Evolutionary conservation across 2,113 vertebrate genomes (phyloP), one percentile per base, ranked within the genome.

Genomic region (Phasianus colchicus): DNA sequence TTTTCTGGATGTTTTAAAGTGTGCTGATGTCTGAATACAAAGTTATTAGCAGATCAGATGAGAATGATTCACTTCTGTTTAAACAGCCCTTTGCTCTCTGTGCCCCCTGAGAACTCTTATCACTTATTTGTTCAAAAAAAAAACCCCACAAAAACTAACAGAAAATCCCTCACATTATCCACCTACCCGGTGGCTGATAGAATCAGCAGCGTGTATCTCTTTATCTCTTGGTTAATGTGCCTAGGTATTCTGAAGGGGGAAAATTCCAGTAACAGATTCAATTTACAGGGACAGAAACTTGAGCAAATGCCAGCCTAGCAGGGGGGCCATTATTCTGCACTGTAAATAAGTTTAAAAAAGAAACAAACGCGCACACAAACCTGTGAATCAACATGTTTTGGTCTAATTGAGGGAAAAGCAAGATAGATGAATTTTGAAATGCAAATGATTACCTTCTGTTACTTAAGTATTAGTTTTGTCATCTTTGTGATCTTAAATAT

Each of bases 311-410:
- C 98, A 98, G 79, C 67, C 96, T 98, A 97, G 98, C 97, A 97
- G 98, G 97, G 98, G 96, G 97, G 96, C 97, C 97, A 97, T 98
- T 98, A 97, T 97, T 97, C 96, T 97, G 95, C 91, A 98, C 97
- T 98, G 98, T 98, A 98, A 98, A 98, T 98, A 98, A 98, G 96
- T 98, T 98, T 98, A 77, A 96, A 97, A 97, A 97, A 98, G 97
- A 97, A 97, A 97, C 93, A 92, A 95, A 97, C 95, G 97, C 95
- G 95, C 92, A 96, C 86, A 97, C 92, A 97, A 97, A 97, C 97
- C 97, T 97, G 97, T 97, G 97, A 98, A 98, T 98, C 98, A 98
- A 98, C 97, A 98, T 98, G 98, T 98, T 98, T 98, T 98, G 96
- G 94, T 97, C 94, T 98, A 98, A 98, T 98, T 98, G 98, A 97